Percentiles rank a stretch among this genome's conserved stretches.
Evolutionary conservation across 2,797 vertebrate genomes (phyloP).

Genomic region (Galago senegalensis): DNA sequence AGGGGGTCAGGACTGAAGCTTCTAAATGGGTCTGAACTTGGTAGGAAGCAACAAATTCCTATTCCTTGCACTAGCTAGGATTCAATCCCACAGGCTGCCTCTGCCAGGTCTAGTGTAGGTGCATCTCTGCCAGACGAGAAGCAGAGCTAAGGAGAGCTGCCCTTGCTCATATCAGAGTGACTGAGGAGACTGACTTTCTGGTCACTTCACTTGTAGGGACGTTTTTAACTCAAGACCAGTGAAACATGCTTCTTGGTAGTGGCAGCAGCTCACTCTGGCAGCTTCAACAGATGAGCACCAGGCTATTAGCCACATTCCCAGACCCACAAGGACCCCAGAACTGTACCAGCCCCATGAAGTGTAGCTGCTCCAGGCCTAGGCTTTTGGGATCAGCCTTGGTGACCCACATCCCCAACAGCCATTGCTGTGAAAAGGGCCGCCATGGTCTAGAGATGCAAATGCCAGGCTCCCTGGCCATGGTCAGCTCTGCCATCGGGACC

Average conservation of each 20-base stretch:
- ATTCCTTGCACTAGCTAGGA: not conserved
- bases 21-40: not conserved
- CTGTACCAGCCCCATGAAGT: not conserved
- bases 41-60: not conserved
- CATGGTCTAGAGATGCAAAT: not conserved
- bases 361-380: fast-evolving
- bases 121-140: not conserved
- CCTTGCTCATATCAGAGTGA: not conserved
- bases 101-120: not conserved
- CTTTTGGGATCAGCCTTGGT: not conserved
- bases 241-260: not conserved
- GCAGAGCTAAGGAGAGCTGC: not conserved
- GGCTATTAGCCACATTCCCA: not conserved
- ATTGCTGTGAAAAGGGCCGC: not conserved
- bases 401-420: not conserved
- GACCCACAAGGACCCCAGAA: not conserved
- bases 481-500: not conserved
- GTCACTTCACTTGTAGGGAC: not conserved
- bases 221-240: constrained; percentile 53
- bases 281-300: not conserved
- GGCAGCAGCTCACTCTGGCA: not conserved
- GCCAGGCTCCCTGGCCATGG: not conserved
- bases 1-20: not conserved
- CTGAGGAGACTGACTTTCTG: not conserved
- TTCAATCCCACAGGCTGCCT: not conserved